Percentiles rank a stretch among this genome's conserved stretches.
Evolutionary conservation across 2,888 invertebrate species (phyloP).

Genomic region (Ditula angustiorana): DNA sequence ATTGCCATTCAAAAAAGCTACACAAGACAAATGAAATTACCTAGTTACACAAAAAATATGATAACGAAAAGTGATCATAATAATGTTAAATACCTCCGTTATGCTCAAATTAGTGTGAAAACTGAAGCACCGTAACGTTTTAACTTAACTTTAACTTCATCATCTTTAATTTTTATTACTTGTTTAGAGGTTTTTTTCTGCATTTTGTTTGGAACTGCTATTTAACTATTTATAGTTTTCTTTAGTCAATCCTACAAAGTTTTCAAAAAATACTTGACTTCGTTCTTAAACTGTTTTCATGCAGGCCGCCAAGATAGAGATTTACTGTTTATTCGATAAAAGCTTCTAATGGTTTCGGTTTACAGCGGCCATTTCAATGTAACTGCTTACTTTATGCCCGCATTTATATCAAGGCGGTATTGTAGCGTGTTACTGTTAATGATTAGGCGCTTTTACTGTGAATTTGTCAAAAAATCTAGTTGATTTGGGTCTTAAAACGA

Average conservation of each 20-base stretch:
- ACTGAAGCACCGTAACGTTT: no score
- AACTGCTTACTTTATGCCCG: constrained; percentile 30
- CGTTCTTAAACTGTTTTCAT: background rate
- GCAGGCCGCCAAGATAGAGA: constrained; percentile 14
- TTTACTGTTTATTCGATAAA: constrained; percentile 33
- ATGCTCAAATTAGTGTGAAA: no score
- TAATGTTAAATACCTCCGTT: no score
- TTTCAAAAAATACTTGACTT: background rate
- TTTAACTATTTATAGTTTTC: no score
- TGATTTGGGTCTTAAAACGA: background rate
- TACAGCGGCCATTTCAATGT: constrained; percentile 25
- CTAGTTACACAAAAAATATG: no score
- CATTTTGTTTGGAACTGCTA: no score
- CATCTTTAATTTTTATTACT: no score
- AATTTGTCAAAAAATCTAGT: background rate
- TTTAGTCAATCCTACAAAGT: background rate
- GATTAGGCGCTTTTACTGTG: background rate
- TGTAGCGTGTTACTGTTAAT: constrained; percentile 16
- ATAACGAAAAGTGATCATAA: no score
- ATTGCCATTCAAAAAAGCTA: no score
- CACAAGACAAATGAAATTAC: no score
- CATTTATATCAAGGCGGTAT: constrained; percentile 4
- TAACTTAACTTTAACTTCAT: no score
- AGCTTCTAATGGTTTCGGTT: constrained; percentile 29
- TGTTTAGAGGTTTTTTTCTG: no score